phyloP scores from a whole-genome alignment of 92 coral and sea anemone species.

The Ricordea florida region DNA sequence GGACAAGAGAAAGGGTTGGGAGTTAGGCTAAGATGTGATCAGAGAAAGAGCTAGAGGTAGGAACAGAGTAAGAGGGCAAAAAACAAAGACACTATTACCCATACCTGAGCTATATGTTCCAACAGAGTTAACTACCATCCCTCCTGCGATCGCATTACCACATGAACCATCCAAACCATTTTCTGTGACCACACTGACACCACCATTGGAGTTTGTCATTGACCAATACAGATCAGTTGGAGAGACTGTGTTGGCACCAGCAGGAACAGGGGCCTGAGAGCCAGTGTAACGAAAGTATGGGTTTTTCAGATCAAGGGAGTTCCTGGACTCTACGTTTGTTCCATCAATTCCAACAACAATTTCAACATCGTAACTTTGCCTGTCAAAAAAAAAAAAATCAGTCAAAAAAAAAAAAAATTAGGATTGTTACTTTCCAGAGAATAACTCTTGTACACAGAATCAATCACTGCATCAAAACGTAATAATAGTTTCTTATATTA shows the following conservation, averaged over 20 bases:
- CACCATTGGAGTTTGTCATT: slow-evolving; percentile 46
- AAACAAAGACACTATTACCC: background rate
- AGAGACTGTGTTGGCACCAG: slow-evolving; percentile 84
- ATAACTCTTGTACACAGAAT: too few relatives aligned
- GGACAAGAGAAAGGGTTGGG: too few relatives aligned
- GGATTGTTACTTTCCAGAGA: background rate
- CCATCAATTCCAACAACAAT: slow-evolving; percentile 85
- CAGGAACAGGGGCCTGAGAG: slow-evolving; percentile 73
- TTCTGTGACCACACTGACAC: slow-evolving; percentile 22
- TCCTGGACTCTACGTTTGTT: slow-evolving; percentile 74
- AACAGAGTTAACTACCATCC: slow-evolving; percentile 38
- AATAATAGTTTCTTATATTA: too few relatives aligned
- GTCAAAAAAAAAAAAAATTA: background rate
- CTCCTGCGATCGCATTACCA: slow-evolving; percentile 42
- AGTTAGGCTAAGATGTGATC: too few relatives aligned
- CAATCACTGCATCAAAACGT: too few relatives aligned
- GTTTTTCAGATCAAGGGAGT: slow-evolving; percentile 88
- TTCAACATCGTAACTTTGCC: slow-evolving; percentile 98
- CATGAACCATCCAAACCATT: slow-evolving; percentile 52
- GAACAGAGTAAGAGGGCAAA: background rate
- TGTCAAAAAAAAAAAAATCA: slow-evolving; percentile 1
- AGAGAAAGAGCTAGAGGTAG: too few relatives aligned
- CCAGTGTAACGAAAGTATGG: slow-evolving; percentile 98
- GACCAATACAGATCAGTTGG: slow-evolving; percentile 97
- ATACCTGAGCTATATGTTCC: slow-evolving; percentile 36